Evolutionary conservation across 2,888 invertebrate species (phyloP).

Genomic region (Tolmerus cingulatus): DNA sequence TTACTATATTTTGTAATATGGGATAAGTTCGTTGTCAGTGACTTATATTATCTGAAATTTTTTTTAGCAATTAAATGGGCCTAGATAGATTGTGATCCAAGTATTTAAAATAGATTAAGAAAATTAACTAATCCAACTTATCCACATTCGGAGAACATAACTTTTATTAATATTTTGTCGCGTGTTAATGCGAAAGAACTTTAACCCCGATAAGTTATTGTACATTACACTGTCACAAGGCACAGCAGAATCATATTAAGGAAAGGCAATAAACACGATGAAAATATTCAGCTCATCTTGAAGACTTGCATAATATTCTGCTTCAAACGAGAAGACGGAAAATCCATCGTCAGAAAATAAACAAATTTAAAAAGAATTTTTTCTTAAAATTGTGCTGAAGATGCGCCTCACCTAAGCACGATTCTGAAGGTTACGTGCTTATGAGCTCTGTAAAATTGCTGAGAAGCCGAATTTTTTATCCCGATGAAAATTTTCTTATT

Average conservation of each 20-base stretch:
- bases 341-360: neutral
- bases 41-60: no score
- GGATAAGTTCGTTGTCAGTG: no score
- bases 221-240: neutral
- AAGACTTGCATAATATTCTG: neutral
- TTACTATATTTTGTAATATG: no score
- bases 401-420: conserved; percentile 50
- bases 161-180: neutral
- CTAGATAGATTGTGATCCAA: no score
- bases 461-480: conserved; percentile 1
- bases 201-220: neutral
- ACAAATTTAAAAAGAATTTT: neutral
- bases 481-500: neutral
- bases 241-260: neutral
- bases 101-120: no score
- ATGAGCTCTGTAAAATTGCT: neutral
- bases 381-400: conserved; percentile 9
- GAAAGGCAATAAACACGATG: neutral
- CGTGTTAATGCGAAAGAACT: neutral
- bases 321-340: neutral
- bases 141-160: neutral
- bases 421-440: conserved; percentile 51
- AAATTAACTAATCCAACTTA: no score
- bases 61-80: no score
- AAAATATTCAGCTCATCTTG: neutral